Conservation (phyloP, 2,113 vertebrate genomes). For the Aldabrachelys gigantea region DNA sequence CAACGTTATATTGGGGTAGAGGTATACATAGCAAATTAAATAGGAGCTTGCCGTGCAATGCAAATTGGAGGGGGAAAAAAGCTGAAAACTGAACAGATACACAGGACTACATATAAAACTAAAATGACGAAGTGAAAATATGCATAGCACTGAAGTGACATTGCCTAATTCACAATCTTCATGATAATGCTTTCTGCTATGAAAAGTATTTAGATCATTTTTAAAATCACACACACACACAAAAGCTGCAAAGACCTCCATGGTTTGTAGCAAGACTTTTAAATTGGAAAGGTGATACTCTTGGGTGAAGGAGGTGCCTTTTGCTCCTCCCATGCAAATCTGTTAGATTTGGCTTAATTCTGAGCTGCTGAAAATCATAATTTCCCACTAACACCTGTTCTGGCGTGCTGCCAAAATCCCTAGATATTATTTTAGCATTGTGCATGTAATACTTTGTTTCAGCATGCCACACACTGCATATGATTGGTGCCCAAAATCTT, state of each 20-base stretch:
- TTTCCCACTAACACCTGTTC: not conserved
- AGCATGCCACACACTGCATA: not conserved
- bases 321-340: not conserved
- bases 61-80: not conserved
- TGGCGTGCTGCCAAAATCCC: not conserved
- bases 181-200: not conserved
- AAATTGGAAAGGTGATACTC: not conserved
- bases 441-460: not conserved
- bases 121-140: not conserved
- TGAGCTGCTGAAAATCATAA: not conserved
- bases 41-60: not conserved
- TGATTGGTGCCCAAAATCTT: not conserved
- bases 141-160: not conserved
- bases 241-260: not conserved
- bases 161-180: not conserved
- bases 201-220: not conserved
- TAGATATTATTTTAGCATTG: not conserved
- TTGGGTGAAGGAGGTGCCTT: not conserved
- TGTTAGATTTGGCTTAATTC: not conserved
- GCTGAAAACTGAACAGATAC: not conserved
- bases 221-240: not conserved
- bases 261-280: not conserved
- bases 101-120: not conserved
- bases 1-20: too few species aligned
- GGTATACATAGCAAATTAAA: not conserved